phyloP scores from a whole-genome alignment of 2,888 invertebrate species.

The Deilephila porcellus region DNA sequence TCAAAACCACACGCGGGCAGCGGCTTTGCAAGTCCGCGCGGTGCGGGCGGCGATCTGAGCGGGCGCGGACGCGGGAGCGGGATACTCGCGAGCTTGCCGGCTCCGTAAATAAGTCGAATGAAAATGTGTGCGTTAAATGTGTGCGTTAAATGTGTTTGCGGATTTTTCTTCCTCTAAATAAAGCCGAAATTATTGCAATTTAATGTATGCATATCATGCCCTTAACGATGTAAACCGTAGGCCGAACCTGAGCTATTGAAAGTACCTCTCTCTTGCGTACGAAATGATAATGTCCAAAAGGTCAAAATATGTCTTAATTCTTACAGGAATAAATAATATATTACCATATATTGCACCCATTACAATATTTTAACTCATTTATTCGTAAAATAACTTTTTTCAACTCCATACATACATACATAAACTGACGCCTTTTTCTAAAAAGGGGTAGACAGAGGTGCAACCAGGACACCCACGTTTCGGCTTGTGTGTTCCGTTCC shows the following conservation, averaged over 20 bases:
- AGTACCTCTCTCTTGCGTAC: too few species aligned
- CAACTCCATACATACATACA: not conserved
- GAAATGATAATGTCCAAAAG: too few species aligned
- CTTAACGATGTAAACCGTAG: too few species aligned
- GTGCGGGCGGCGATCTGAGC: not conserved
- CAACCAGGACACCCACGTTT: not conserved
- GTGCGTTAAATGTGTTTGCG: not conserved
- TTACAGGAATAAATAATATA: too few species aligned
- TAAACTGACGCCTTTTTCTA: not conserved
- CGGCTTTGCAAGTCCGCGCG: not conserved
- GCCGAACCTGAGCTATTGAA: too few species aligned
- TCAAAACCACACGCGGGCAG: conserved; percentile 23
- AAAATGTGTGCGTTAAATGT: not conserved
- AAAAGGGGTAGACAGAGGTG: not conserved
- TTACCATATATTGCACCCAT: too few species aligned
- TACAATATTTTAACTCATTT: too few species aligned
- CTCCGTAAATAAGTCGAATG: not conserved
- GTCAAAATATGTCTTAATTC: too few species aligned
- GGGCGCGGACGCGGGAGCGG: not conserved
- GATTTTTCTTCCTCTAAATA: too few species aligned
- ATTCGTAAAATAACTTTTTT: too few species aligned
- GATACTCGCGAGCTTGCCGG: not conserved
- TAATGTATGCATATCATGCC: too few species aligned
- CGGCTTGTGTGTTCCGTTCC: not conserved
- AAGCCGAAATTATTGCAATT: too few species aligned